These are phyloP conservation scores for Sinohyriopsis cumingii DNA, from an alignment of 2,888 invertebrate species.

Conservation along the genomic window DNA sequence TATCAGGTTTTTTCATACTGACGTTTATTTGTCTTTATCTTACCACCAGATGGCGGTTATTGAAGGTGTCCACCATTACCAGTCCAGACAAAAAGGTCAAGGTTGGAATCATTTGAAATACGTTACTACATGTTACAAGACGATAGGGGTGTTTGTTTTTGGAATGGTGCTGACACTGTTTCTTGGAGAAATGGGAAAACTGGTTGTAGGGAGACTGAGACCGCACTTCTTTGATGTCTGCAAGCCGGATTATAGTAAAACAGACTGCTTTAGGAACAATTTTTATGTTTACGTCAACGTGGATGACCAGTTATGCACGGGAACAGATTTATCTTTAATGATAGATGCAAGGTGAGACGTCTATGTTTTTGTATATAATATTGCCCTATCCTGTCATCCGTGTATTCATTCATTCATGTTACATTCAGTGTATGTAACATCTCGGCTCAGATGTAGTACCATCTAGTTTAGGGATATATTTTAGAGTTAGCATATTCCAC, in stretches of 20 bases:
- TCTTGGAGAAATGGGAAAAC: slow-evolving; percentile 93
- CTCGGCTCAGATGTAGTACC: too few species aligned
- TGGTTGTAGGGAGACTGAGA: slow-evolving; percentile 90
- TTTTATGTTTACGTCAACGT: slow-evolving; percentile 22
- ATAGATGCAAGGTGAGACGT: slow-evolving; percentile 43
- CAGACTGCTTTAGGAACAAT: slow-evolving; percentile 3
- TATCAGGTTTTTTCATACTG: too few species aligned
- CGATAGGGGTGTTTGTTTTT: slow-evolving; percentile 79
- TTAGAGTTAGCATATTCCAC: too few species aligned
- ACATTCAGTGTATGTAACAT: too few species aligned
- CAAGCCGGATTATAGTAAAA: slow-evolving; percentile 75
- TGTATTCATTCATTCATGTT: too few species aligned
- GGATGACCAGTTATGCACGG: slow-evolving; percentile 45
- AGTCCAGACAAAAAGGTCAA: neutral
- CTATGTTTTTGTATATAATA: too few species aligned
- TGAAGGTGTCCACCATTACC: neutral
- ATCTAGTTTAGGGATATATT: too few species aligned
- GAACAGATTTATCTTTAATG: slow-evolving; percentile 23
- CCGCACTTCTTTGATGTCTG: slow-evolving; percentile 95
- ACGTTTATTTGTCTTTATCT: neutral
- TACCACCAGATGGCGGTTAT: neutral
- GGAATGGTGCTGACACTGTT: slow-evolving; percentile 88
- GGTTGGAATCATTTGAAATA: neutral
- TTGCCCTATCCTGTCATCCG: too few species aligned
- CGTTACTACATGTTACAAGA: neutral